Evolutionary conservation across 2,797 vertebrate genomes (phyloP).

Genomic region (Fratercula arctica): DNA sequence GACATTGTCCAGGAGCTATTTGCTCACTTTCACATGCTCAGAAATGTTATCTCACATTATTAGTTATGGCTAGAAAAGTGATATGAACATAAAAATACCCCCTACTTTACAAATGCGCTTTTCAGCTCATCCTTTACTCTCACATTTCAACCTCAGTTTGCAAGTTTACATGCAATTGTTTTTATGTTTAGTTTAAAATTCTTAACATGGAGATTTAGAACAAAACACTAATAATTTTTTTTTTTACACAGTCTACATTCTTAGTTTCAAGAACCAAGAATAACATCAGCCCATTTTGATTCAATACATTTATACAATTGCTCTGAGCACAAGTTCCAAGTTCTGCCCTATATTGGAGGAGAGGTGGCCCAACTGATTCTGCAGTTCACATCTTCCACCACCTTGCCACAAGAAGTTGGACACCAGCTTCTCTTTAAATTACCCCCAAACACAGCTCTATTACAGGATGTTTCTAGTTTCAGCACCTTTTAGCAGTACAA

Average conservation of each 20-base stretch:
- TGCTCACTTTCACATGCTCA: background rate
- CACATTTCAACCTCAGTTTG: background rate
- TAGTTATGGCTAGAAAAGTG: background rate
- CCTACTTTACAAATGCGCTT: background rate
- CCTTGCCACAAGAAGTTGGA: background rate
- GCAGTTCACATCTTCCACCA: background rate
- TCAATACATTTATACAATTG: background rate
- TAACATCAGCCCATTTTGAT: background rate
- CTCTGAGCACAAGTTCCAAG: background rate
- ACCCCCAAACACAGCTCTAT: background rate
- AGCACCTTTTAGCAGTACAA: background rate
- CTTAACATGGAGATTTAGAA: background rate
- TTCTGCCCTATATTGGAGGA: background rate
- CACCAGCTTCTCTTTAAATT: background rate
- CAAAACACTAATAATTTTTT: background rate
- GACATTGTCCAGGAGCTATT: background rate
- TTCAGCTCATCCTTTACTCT: background rate
- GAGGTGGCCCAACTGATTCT: background rate
- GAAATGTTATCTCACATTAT: background rate
- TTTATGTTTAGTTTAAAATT: background rate
- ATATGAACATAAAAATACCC: background rate
- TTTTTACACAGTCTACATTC: background rate
- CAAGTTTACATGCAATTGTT: background rate
- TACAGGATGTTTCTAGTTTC: background rate
- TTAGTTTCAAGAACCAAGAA: background rate